Evolutionary conservation across 2,797 vertebrate genomes (phyloP), one percentile per base, ranked within the genome.

Genomic region (Molossus alvarezi): DNA sequence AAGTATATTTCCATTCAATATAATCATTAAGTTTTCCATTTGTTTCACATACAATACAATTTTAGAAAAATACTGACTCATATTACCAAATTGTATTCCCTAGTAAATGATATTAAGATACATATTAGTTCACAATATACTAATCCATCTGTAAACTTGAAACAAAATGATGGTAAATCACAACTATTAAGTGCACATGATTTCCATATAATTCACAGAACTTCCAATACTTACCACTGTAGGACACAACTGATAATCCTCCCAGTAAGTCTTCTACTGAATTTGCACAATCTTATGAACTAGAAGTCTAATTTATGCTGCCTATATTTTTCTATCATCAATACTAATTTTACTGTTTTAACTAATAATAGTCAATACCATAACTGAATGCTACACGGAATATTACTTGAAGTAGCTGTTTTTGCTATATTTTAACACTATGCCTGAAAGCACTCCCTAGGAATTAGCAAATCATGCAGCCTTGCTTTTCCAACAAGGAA

Each of bases 321-420:
- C 87, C 9, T 65, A 77, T 91, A 84, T 96, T 97, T 97, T 85
- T 10, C 51, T 75, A 14, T 71, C 86, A 51, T 93, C 95, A 80
- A 92, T 90, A 97, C 87, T 72, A 94, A 10, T 94, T 92, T 92
- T 64, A 90, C 37, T 90, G n/a, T 89, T 76, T 94, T 94, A 76
- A 45, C 71, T 95, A 90, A 82, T 8, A 65, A 81, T 45, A 41
- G 88, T 58, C n/a, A 80, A 37, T 58, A 57, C 33, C 33, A 25
- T 33, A 0, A 94, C 80, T 93, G 90, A 97, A 60, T 92, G 73
- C 60, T 23, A 27, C 12, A 33, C 9, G 96, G 62, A 93, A 29
- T 79, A 93, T 80, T 88, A 60, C 72, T 95, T 95, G 91, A 84
- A 37, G 60, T 75, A 82, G 88, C 29, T 88, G 18, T 89, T 69